Conservation (phyloP, 2,888 invertebrate species). For the Salpingus planirostris region DNA sequence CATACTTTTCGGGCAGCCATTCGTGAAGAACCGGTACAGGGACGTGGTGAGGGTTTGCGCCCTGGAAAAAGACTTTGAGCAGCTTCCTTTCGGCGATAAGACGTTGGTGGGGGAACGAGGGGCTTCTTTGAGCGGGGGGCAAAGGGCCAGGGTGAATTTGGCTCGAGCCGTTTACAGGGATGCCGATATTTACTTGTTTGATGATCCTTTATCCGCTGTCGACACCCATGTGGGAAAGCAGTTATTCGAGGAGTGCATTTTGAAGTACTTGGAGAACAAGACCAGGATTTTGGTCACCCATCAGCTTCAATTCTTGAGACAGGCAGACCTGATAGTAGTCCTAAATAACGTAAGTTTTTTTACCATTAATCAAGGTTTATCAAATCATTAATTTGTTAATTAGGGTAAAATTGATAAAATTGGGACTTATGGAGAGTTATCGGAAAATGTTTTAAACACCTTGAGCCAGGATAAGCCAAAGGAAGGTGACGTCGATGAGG, state of each 20-base stretch:
- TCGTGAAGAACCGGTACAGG: slow-evolving; percentile 44
- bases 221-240: slow-evolving; percentile 69
- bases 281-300: slow-evolving; percentile 76
- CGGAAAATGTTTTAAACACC: slow-evolving; percentile 39
- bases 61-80: slow-evolving; percentile 58
- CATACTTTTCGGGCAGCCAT: slow-evolving; percentile 66
- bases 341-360: slow-evolving; percentile 53
- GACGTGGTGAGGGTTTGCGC: slow-evolving; percentile 54
- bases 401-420: slow-evolving; percentile 55
- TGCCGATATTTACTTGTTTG: slow-evolving; percentile 67
- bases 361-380: background rate
- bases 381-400: too few relatives aligned
- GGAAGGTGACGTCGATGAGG: background rate
- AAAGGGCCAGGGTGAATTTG: slow-evolving; percentile 69
- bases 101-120: slow-evolving; percentile 75
- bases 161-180: slow-evolving; percentile 70
- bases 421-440: slow-evolving; percentile 49
- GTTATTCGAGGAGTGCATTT: slow-evolving; percentile 66
- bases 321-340: slow-evolving; percentile 57
- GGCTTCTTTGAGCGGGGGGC: slow-evolving; percentile 69
- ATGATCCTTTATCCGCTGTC: slow-evolving; percentile 75
- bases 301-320: slow-evolving; percentile 67
- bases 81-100: slow-evolving; percentile 62
- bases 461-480: slow-evolving; percentile 26
- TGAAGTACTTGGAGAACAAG: slow-evolving; percentile 47